Conservation (phyloP, 37 sponge, comb jelly and placozoan genomes). For the Ephydatia muelleri region DNA sequence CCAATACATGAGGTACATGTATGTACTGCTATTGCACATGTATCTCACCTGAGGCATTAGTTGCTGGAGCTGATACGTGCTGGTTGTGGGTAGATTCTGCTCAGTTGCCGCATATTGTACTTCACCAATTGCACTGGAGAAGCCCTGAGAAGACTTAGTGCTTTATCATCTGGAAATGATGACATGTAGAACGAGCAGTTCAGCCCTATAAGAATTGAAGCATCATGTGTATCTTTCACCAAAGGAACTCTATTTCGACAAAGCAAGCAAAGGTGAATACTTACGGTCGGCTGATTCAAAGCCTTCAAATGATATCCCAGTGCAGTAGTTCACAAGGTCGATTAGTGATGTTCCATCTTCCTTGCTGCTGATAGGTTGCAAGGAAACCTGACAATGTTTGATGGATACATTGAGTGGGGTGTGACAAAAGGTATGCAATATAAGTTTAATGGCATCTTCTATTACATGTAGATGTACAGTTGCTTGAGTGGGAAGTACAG, state of each 20-base stretch:
- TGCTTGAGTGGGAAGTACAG: no score
- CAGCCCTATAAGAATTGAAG: constrained; percentile 17
- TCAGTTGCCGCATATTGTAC: constrained; percentile 54
- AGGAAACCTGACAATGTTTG: background rate
- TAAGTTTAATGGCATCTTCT: no score
- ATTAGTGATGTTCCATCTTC: background rate
- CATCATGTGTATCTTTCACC: no score
- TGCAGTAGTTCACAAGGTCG: constrained; percentile 57
- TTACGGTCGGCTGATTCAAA: constrained; percentile 48
- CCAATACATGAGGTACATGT: background rate
- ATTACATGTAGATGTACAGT: no score
- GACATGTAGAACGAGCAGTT: constrained; percentile 41
- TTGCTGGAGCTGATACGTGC: constrained; percentile 60
- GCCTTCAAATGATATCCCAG: constrained; percentile 54
- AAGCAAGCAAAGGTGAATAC: background rate
- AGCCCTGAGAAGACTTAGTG: constrained; percentile 10
- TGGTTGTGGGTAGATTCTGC: constrained; percentile 69
- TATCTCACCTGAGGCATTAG: constrained; percentile 56
- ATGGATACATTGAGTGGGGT: background rate
- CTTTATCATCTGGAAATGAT: constrained; percentile 53
- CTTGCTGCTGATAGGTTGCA: background rate
- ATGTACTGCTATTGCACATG: background rate
- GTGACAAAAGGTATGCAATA: no score
- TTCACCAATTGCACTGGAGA: constrained; percentile 23
- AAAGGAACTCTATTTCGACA: no score